Conservation (phyloP, 2,888 invertebrate genomes). For the Drosophila quinaria region DNA sequence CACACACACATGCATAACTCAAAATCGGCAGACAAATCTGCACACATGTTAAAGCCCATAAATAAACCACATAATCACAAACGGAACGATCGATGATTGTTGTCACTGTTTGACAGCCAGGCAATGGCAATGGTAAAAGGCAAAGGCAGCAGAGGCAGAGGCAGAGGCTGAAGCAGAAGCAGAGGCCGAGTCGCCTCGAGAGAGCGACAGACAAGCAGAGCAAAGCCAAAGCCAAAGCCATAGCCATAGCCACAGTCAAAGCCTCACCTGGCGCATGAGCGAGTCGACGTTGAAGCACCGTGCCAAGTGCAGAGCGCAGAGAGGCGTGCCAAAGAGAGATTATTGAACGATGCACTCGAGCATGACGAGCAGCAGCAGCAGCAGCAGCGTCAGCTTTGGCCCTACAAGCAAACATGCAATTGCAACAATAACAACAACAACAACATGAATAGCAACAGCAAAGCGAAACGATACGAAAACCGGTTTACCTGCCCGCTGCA, state of each 20-base stretch:
- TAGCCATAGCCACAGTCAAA: slow-evolving; percentile 45
- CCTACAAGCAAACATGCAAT: slow-evolving; percentile 64
- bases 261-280: slow-evolving; percentile 67
- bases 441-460: slow-evolving; percentile 30
- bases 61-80: slow-evolving; percentile 85
- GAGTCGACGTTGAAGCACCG: slow-evolving; percentile 68
- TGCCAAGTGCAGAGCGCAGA: slow-evolving; percentile 79
- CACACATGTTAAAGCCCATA: slow-evolving; percentile 84
- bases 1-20: slow-evolving; percentile 66
- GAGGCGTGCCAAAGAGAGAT: slow-evolving; percentile 81
- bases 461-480: slow-evolving; percentile 62
- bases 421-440: slow-evolving; percentile 52
- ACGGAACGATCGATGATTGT: slow-evolving; percentile 85
- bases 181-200: slow-evolving; percentile 30
- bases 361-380: slow-evolving; percentile 67
- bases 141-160: slow-evolving; percentile 35
- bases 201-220: slow-evolving; percentile 68
- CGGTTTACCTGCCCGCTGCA: slow-evolving; percentile 71
- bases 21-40: slow-evolving; percentile 84
- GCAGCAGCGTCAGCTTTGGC: slow-evolving; percentile 34
- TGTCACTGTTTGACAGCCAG: slow-evolving; percentile 84
- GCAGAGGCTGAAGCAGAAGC: slow-evolving; percentile 10
- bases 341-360: slow-evolving; percentile 82
- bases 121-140: slow-evolving; percentile 60
- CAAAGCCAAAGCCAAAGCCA: slow-evolving; percentile 44